These are phyloP conservation scores for Sebastes steindachneri DNA, from an alignment of 2,797 vertebrate genomes.

Conservation along the genomic window DNA sequence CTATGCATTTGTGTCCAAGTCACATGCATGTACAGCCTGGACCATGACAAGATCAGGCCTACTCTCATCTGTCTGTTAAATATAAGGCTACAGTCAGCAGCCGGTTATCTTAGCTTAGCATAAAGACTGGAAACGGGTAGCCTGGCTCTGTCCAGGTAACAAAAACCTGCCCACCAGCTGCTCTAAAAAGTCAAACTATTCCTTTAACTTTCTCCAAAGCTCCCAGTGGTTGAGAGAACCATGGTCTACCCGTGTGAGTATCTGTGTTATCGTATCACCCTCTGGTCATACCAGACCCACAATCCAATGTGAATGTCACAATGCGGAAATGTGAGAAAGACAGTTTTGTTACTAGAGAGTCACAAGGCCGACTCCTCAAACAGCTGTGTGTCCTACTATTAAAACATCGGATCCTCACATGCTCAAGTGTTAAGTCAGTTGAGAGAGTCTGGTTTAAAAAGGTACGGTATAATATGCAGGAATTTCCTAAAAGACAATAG, in stretches of 20 bases:
- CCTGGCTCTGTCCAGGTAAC: neutral
- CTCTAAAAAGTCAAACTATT: neutral
- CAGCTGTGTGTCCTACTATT: neutral
- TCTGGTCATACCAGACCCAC: neutral
- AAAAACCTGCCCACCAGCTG: neutral
- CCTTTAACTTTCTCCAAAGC: neutral
- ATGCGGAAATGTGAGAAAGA: neutral
- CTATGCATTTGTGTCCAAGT: neutral
- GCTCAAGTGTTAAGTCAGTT: neutral
- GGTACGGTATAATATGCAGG: neutral
- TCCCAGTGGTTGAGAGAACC: neutral
- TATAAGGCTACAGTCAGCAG: neutral
- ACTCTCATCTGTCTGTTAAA: neutral
- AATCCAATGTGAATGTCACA: neutral
- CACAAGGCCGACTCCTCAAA: neutral
- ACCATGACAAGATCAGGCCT: neutral
- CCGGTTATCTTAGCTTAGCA: neutral
- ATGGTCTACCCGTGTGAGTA: neutral
- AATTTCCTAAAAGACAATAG: neutral
- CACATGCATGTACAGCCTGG: neutral
- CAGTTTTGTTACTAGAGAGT: neutral
- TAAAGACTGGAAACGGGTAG: neutral
- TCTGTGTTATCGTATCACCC: neutral
- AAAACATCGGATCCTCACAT: neutral
- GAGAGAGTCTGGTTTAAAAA: neutral